A percentile compares a stretch with the other conserved stretches of the same genome.
Evolutionary conservation across 2,888 invertebrate species (phyloP).

Genomic region (Epirrita christyi): DNA sequence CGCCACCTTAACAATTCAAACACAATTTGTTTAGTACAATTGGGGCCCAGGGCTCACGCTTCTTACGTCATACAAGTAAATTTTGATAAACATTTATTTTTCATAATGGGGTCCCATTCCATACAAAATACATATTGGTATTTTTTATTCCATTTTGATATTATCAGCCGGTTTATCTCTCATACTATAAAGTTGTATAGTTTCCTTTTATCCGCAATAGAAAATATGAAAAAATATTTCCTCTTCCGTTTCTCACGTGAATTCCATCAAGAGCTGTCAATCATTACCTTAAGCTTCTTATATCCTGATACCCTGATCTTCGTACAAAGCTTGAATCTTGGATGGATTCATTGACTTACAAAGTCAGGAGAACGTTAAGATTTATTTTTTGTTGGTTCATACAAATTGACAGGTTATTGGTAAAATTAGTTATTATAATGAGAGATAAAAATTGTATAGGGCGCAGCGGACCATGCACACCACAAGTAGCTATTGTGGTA

Average conservation of each 20-base stretch:
- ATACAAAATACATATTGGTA: neutral
- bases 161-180: neutral
- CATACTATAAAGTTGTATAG: neutral
- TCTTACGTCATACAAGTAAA: too few relatives aligned
- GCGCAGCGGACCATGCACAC: too few relatives aligned
- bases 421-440: slow-evolving; percentile 2
- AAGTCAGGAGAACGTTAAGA: neutral
- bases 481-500: too few relatives aligned
- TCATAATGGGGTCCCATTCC: neutral
- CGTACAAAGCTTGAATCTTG: slow-evolving; percentile 16
- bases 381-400: slow-evolving; percentile 7
- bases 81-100: neutral
- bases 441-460: too few relatives aligned
- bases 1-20: too few relatives aligned
- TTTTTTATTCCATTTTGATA: neutral
- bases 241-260: neutral
- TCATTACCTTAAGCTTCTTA: slow-evolving; percentile 15
- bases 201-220: neutral
- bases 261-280: slow-evolving; percentile 21
- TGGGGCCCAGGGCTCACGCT: too few relatives aligned
- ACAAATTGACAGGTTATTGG: slow-evolving; percentile 2
- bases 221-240: slow-evolving; percentile 4
- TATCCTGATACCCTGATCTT: slow-evolving; percentile 16
- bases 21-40: too few relatives aligned
- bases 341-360: slow-evolving; percentile 11